A percentile compares a stretch with the other conserved stretches of the same genome.
These are phyloP conservation scores for Cephus cinctus DNA, from an alignment of 1,140 invertebrate species.

Conservation along the genomic window DNA sequence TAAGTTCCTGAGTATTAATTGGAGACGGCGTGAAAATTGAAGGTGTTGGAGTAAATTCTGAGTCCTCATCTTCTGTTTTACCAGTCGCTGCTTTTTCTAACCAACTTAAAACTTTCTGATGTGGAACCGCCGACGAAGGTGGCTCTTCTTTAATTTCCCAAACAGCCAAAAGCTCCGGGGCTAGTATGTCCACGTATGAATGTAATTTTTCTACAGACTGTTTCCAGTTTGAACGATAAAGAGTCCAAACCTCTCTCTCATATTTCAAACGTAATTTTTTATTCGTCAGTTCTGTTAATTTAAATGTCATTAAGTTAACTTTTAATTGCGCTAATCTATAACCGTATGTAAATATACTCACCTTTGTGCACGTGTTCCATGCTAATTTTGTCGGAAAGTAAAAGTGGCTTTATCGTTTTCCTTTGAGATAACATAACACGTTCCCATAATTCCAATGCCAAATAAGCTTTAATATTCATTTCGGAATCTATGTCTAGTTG, in stretches of 20 bases:
- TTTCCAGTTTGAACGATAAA: constrained; percentile 32
- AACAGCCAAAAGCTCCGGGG: constrained; percentile 40
- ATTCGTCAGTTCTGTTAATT: constrained; percentile 38
- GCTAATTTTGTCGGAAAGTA: constrained; percentile 28
- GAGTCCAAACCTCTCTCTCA: constrained; percentile 14
- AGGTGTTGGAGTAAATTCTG: too few relatives aligned
- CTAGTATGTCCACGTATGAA: constrained; percentile 43
- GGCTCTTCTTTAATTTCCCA: constrained; percentile 44
- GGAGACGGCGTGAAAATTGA: too few relatives aligned
- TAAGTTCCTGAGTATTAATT: constrained; percentile 38
- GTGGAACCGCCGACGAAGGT: constrained; percentile 24
- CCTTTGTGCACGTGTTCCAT: constrained; percentile 34
- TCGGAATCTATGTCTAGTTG: constrained; percentile 29
- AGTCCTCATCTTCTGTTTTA: too few relatives aligned
- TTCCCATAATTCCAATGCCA: constrained; percentile 42
- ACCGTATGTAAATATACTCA: constrained; percentile 19
- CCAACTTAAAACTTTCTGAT: constrained; percentile 50
- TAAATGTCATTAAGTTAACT: constrained; percentile 9
- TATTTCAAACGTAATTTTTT: constrained; percentile 23
- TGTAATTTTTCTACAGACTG: constrained; percentile 38
- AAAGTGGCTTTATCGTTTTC: constrained; percentile 29
- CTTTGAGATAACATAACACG: constrained; percentile 20
- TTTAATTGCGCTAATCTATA: background rate
- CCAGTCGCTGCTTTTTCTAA: too few relatives aligned
- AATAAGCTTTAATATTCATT: constrained; percentile 32